phyloP scores from a whole-genome alignment of 1,140 invertebrate species.

The Ephestia elutella region DNA sequence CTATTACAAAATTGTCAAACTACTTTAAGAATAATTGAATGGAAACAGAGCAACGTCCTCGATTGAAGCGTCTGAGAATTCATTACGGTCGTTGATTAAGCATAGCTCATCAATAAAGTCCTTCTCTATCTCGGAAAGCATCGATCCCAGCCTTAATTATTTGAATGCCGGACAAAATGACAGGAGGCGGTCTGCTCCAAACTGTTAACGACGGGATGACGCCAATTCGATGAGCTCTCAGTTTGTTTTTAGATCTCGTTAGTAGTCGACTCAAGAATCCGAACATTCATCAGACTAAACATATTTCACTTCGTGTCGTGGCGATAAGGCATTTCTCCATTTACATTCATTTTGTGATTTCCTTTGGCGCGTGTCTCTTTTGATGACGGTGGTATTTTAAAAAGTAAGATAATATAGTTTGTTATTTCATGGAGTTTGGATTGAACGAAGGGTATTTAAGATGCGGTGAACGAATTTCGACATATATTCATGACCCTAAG shows the following conservation, averaged over 20 bases:
- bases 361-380: conserved; percentile 21
- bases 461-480: conserved; percentile 6
- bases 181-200: conserved; percentile 44
- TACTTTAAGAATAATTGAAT: conserved; percentile 3
- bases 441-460: conserved; percentile 9
- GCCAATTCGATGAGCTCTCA: conserved; percentile 42
- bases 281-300: conserved; percentile 51
- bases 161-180: conserved; percentile 44
- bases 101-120: conserved; percentile 52
- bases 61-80: conserved; percentile 21
- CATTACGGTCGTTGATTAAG: conserved; percentile 54
- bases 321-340: conserved; percentile 59
- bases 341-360: conserved; percentile 44
- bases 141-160: conserved; percentile 55
- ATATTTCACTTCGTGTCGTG: conserved; percentile 48
- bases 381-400: conserved; percentile 43
- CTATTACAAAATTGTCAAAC: conserved; percentile 5
- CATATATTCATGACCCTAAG: conserved; percentile 24
- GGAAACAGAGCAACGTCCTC: conserved; percentile 15
- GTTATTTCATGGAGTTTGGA: conserved; percentile 16
- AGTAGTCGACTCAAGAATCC: conserved; percentile 42
- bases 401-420: conserved; percentile 46
- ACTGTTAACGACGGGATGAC: conserved; percentile 33
- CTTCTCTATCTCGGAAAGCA: conserved; percentile 47
- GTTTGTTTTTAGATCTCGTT: conserved; percentile 64